phyloP scores from a whole-genome alignment of 2,113 vertebrate genomes.

The Nyctereutes procyonoides region DNA sequence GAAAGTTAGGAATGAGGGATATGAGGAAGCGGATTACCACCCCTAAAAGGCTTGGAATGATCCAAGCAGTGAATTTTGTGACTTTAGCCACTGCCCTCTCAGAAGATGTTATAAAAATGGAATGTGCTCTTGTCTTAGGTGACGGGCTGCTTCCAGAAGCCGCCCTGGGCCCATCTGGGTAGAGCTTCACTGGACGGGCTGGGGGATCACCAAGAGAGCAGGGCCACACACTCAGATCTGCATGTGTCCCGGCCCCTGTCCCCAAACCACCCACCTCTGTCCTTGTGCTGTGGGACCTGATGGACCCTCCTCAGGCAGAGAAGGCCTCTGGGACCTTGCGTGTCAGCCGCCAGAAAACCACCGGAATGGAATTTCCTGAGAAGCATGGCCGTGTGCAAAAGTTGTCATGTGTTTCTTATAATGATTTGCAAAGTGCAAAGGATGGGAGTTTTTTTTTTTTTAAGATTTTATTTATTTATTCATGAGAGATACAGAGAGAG shows the following conservation, averaged over 20 bases:
- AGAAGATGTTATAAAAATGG: conserved; percentile 21
- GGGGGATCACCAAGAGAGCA: not conserved
- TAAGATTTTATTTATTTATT: no score
- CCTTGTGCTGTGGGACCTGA: not conserved
- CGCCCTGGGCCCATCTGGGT: not conserved
- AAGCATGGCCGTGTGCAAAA: not conserved
- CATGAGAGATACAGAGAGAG: no score
- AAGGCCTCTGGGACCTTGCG: not conserved
- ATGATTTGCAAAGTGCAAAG: not conserved
- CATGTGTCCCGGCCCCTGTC: fast-evolving
- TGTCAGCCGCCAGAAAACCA: not conserved
- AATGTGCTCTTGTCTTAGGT: not conserved
- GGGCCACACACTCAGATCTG: not conserved
- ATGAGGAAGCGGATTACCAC: not conserved
- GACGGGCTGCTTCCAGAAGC: not conserved
- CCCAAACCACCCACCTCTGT: not conserved
- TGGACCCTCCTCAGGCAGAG: not conserved
- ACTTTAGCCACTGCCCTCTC: conserved; percentile 40
- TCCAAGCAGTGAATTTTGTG: conserved; percentile 19
- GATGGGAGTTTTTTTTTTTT: not conserved
- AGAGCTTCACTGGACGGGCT: not conserved
- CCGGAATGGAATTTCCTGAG: not conserved
- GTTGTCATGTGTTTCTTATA: not conserved
- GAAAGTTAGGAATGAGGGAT: conserved; percentile 76
- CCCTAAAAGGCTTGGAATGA: not conserved